Evolutionary conservation across 2,113 vertebrate species (phyloP), one percentile per base, ranked within the genome.

Genomic region (Calypte anna): DNA sequence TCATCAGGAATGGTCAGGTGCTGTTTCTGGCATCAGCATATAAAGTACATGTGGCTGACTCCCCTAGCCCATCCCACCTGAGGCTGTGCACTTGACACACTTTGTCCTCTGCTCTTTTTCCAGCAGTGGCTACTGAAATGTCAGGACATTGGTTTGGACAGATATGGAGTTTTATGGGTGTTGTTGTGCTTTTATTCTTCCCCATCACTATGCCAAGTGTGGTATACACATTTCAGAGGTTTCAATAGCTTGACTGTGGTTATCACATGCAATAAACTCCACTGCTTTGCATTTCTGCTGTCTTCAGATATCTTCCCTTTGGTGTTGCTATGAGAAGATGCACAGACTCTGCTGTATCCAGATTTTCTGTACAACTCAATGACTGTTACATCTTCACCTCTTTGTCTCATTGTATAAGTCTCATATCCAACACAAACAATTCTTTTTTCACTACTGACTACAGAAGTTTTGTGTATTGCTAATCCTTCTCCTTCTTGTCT

Each of bases 301-400:
- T 28, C 21, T 36, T 72, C 44, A 62, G 30, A 54, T n/a, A 3
- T 57, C 85, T 87, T 88, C 30, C 8, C 15, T 76, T 44, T 28
- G 50, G 46, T 48, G 11, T 13, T 50, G 50, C 64, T 69, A 4
- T 14, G 25, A 63, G 53, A 74, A 80, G 20, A 33, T 55, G 16
- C 22, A 31, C 0, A 4, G 67, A 27, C 40, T 53, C 46, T 54
- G 44, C 58, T 75, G 50, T 66, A 72, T 43, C 44, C 81, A 17
- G 28, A 23, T 43, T 87, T 0, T 0, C 48, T 40, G 23, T 55
- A 33, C 7, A 1, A 43, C 31, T 83, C 36, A 17, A 30, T 1
- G 5, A 16, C 6, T 69, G 66, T 25, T 62, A 43, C 23, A 57
- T 68, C 62, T 72, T 81, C 61, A 51, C 25, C 38, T 84, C 43